Base-by-base conservation (phyloP, 2,888 invertebrate species). In the Monochamus alternatus region DNA sequence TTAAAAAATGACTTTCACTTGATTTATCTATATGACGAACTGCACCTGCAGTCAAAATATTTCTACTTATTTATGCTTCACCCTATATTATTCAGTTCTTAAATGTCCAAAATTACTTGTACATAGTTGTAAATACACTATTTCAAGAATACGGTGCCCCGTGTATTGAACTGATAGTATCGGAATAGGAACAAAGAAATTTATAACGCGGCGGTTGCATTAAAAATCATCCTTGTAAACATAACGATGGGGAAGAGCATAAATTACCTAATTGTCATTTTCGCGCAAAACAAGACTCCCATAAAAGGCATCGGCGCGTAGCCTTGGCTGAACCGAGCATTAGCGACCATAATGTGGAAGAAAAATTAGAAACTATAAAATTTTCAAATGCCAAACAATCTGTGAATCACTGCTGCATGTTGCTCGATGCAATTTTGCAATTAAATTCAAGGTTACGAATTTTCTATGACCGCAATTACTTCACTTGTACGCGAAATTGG, bases 361-460 rank as follows among this genome's bases (percentile, higher is more conserved):
- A 84, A 85, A 82, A 84, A 85, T 84, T 82, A 84, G 84, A 85
- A 85, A 84, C 85, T 84, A 84, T 84, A 84, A 85, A 84, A 85
- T 83, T 83, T 80, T 84, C 79, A 85, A 85, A 86, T 85, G 84
- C 85, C 85, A 85, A 86, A 85, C 85, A 81, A 80, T 82, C 81
- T 83, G 78, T 83, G 83, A 83, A 81, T 84, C 84, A 84, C 81
- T 80, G 75, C 72, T 80, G 81, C 83, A 84, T 81, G 84, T 80
- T 83, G 85, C 84, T 83, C 84, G 85, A 84, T 81, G 84, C 82
- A 85, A 85, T 84, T 85, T 81, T 80, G 81, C 80, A 84, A 84
- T 84, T 83, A 86, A 83, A 85, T 84, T 84, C 85, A 86, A 86
- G 86, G 86, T 83, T 85, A 83, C 85, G 77, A 84, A 85, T 85